These are phyloP conservation scores for Andrena marginata DNA, from an alignment of 2,888 invertebrate genomes.

Conservation along the genomic window DNA sequence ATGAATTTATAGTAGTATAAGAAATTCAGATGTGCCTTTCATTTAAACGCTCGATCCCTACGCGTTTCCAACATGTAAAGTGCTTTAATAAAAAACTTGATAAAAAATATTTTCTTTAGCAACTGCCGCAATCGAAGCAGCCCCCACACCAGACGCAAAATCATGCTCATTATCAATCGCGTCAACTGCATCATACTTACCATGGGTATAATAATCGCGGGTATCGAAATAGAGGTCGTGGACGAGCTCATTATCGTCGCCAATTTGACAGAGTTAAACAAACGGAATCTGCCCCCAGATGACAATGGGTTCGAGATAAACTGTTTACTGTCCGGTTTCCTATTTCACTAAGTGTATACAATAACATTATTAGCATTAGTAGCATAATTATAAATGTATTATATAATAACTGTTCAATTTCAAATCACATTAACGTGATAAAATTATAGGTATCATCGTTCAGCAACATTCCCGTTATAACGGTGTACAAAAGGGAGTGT, in stretches of 20 bases:
- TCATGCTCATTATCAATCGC: conserved; percentile 74
- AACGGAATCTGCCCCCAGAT: conserved; percentile 81
- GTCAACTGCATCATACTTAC: conserved; percentile 76
- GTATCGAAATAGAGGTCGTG: conserved; percentile 78
- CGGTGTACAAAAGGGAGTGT: conserved; percentile 75
- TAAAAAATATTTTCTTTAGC: conserved; percentile 42
- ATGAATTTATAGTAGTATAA: not conserved
- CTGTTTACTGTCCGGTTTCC: conserved; percentile 62
- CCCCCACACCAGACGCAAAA: conserved; percentile 66
- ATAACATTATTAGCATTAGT: conserved; percentile 63
- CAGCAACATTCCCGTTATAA: conserved; percentile 76
- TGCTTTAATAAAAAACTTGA: not conserved
- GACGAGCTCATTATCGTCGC: conserved; percentile 79
- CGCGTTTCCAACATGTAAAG: not conserved
- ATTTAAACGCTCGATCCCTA: not conserved
- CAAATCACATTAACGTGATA: conserved; percentile 67
- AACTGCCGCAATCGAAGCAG: conserved; percentile 67
- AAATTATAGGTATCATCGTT: conserved; percentile 79
- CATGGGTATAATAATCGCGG: conserved; percentile 75
- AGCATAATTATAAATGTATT: conserved; percentile 69
- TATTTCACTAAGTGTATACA: conserved; percentile 67
- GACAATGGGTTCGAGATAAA: conserved; percentile 81
- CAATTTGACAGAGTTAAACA: conserved; percentile 80
- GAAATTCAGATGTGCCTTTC: not conserved
- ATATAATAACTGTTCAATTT: conserved; percentile 65